These are phyloP conservation scores for Rhombomys opimus DNA, from an alignment of 2,113 vertebrate genomes.

Conservation along the genomic window DNA sequence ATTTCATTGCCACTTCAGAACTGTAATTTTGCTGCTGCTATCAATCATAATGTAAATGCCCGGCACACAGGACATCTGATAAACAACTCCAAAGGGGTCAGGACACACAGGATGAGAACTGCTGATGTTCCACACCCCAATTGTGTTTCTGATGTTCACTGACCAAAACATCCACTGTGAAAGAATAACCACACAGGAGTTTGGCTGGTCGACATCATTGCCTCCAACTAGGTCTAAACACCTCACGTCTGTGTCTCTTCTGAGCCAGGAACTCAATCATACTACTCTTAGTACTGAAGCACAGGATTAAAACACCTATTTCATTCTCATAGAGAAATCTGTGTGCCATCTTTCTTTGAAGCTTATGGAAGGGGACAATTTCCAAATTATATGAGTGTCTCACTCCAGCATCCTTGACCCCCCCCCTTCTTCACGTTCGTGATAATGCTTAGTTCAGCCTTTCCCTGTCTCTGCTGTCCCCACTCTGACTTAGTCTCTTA, in stretches of 20 bases:
- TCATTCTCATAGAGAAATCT: not conserved
- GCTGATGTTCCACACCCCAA: not conserved
- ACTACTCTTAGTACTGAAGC: not conserved
- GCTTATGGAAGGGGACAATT: not conserved
- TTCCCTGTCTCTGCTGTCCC: not conserved
- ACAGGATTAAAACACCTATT: not conserved
- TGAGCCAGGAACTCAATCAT: not conserved
- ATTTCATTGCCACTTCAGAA: not conserved
- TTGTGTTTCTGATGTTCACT: not conserved
- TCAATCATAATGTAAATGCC: not conserved
- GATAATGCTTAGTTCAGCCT: not conserved
- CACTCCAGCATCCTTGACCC: not conserved
- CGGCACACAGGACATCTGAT: not conserved
- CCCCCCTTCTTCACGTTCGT: not conserved
- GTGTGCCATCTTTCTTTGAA: not conserved
- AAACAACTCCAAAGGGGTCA: not conserved
- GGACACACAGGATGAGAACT: not conserved
- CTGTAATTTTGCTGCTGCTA: not conserved
- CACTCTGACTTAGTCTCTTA: not conserved
- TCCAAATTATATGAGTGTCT: not conserved
- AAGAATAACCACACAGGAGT: not conserved
- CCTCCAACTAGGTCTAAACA: too few relatives aligned
- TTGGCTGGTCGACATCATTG: not conserved
- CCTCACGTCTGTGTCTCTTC: not conserved
- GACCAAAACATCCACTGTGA: not conserved